A percentile compares a stretch with the other conserved stretches of the same genome.
Conservation (phyloP, 2,797 vertebrate species). For the Enteromius radiatus region DNA sequence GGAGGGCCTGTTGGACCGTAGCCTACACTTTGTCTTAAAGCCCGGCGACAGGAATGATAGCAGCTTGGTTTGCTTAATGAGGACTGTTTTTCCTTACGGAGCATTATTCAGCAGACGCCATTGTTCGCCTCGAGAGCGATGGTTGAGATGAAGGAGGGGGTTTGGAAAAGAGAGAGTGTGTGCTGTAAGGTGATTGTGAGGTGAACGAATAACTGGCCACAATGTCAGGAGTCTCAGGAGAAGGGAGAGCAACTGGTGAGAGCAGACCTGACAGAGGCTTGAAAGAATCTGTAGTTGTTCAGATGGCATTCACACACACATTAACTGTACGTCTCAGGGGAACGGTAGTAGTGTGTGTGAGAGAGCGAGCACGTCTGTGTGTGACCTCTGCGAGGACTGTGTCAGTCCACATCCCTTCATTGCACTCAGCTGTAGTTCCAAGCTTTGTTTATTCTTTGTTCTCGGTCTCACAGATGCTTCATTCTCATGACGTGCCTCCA, state of each 20-base stretch:
- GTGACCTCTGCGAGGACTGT: slow-evolving; percentile 50
- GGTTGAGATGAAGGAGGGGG: slow-evolving; percentile 4
- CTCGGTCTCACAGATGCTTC: background rate
- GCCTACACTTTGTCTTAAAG: slow-evolving; percentile 31
- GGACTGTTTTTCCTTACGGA: background rate
- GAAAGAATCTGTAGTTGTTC: slow-evolving; percentile 15
- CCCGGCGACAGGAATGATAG: slow-evolving; percentile 8
- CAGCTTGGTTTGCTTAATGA: slow-evolving; percentile 18
- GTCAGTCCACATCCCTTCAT: slow-evolving; percentile 26
- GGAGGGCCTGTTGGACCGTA: slow-evolving; percentile 11
- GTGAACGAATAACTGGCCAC: slow-evolving; percentile 34
- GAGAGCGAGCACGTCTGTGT: slow-evolving; percentile 36
- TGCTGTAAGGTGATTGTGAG: slow-evolving; percentile 18
- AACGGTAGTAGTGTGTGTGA: background rate
- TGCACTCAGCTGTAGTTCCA: slow-evolving; percentile 30
- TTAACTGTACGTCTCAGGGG: slow-evolving; percentile 44
- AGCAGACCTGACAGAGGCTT: slow-evolving; percentile 1
- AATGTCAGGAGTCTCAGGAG: slow-evolving; percentile 16
- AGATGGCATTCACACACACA: slow-evolving; percentile 32
- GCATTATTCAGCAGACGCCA: slow-evolving; percentile 5
- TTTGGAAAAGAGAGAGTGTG: background rate
- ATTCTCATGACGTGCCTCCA: background rate
- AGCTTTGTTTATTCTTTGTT: slow-evolving; percentile 22
- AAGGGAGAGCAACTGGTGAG: slow-evolving; percentile 30
- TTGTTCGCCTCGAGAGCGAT: background rate